phyloP scores from a whole-genome alignment of 2,888 invertebrate genomes.

The Neoaliturus tenellus region DNA sequence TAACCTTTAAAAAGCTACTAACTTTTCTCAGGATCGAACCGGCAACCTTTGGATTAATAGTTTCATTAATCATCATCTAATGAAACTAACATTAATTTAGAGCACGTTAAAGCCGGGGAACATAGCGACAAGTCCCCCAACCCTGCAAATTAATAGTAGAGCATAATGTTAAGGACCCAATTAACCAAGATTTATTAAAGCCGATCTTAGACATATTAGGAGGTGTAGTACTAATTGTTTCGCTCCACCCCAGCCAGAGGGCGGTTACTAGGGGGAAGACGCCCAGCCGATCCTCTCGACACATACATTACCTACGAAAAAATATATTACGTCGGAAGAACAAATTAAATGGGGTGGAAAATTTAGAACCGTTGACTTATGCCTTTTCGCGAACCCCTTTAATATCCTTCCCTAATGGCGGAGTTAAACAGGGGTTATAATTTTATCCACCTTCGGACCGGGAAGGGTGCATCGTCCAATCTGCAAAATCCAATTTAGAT shows the following conservation, averaged over 20 bases:
- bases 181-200: constrained; percentile 47
- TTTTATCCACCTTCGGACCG: constrained; percentile 42
- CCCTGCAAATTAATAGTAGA: not conserved
- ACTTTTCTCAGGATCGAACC: too few relatives aligned
- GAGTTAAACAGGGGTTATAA: constrained; percentile 50
- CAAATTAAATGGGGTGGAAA: constrained; percentile 53
- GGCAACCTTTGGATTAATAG: too few relatives aligned
- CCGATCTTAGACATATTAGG: constrained; percentile 38
- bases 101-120: not conserved
- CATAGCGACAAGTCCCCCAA: not conserved
- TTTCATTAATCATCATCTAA: too few relatives aligned
- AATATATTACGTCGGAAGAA: constrained; percentile 40
- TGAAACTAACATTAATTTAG: not conserved
- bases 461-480: constrained; percentile 51
- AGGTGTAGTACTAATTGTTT: constrained; percentile 47
- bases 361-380: constrained; percentile 46
- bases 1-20: too few relatives aligned
- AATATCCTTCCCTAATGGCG: constrained; percentile 14
- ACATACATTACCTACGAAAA: constrained; percentile 35
- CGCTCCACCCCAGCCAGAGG: not conserved
- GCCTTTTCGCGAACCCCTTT: constrained; percentile 24
- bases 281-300: not conserved
- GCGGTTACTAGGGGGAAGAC: not conserved
- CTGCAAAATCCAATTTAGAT: constrained; percentile 56
- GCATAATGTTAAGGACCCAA: constrained; percentile 41